Evolutionary conservation across 2,797 vertebrate species (phyloP).

Genomic region (Nannoperca obscura): DNA sequence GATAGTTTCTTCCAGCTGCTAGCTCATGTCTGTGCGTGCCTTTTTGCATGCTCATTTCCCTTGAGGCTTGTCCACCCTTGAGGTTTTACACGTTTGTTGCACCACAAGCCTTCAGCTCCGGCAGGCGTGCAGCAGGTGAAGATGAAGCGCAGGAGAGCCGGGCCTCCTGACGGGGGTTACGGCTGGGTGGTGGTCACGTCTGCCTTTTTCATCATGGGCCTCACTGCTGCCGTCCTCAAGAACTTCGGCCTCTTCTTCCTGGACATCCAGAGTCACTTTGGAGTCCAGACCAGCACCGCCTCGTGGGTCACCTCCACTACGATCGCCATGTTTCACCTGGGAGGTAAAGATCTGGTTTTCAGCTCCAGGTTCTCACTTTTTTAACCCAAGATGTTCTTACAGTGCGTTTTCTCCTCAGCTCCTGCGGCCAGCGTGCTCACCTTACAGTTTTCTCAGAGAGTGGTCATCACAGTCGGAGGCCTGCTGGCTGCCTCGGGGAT

Average conservation of each 20-base stretch:
- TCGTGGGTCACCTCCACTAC: constrained; percentile 87
- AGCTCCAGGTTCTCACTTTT: not conserved
- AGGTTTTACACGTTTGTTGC: not conserved
- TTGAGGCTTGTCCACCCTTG: not conserved
- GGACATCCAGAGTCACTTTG: constrained; percentile 86
- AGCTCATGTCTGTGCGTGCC: not conserved
- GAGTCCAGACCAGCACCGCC: constrained; percentile 81
- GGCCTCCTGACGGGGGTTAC: constrained; percentile 80
- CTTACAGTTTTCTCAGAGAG: constrained; percentile 72
- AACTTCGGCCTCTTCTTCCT: constrained; percentile 87
- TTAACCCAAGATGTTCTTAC: fast-evolving
- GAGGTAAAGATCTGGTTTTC: constrained; percentile 68
- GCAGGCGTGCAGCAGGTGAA: constrained; percentile 9
- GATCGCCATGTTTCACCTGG: constrained; percentile 84
- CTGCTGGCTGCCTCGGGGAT: constrained; percentile 71
- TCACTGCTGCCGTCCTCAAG: constrained; percentile 82
- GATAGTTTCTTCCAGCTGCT: not conserved
- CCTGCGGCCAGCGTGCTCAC: constrained; percentile 77
- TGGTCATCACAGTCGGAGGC: constrained; percentile 77
- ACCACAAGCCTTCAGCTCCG: not conserved
- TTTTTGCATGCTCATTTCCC: constrained; percentile 52
- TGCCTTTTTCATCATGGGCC: constrained; percentile 83
- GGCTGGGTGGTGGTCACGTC: constrained; percentile 86
- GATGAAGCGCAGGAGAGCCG: constrained; percentile 50
- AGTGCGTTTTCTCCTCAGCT: constrained; percentile 51